Evolutionary conservation across 2,797 vertebrate species (phyloP).

Genomic region (Premnoplex brunnescens): DNA sequence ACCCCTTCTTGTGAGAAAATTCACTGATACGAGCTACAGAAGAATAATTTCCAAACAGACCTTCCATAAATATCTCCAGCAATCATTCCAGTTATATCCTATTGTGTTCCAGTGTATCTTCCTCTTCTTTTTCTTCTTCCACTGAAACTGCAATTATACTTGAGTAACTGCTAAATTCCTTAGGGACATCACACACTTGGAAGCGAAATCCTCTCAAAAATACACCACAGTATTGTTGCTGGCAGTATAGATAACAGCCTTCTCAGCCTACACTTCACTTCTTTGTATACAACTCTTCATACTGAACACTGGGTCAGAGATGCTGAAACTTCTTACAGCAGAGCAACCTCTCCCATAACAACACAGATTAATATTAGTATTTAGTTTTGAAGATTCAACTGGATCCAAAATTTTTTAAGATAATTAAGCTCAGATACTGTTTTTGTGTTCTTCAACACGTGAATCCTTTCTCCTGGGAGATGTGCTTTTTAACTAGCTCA

Average conservation of each 20-base stretch:
- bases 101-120: not conserved
- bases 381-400: not conserved
- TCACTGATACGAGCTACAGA: not conserved
- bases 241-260: not conserved
- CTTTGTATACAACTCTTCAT: not conserved
- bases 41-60: not conserved
- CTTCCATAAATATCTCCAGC: not conserved
- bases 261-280: not conserved
- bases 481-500: not conserved
- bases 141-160: not conserved
- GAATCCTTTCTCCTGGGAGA: not conserved
- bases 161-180: not conserved
- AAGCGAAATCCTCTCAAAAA: not conserved
- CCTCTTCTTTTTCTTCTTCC: not conserved
- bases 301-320: not conserved
- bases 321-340: not conserved
- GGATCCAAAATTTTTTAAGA: not conserved
- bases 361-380: not conserved
- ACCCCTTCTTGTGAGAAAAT: not conserved
- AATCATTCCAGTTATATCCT: not conserved
- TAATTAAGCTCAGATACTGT: not conserved
- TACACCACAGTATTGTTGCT: not conserved
- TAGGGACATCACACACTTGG: not conserved
- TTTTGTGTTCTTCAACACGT: not conserved
- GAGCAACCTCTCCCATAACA: not conserved